Evolutionary conservation across 2,888 invertebrate species (phyloP).

Genomic region (Poecilobothrus nobilitatus): DNA sequence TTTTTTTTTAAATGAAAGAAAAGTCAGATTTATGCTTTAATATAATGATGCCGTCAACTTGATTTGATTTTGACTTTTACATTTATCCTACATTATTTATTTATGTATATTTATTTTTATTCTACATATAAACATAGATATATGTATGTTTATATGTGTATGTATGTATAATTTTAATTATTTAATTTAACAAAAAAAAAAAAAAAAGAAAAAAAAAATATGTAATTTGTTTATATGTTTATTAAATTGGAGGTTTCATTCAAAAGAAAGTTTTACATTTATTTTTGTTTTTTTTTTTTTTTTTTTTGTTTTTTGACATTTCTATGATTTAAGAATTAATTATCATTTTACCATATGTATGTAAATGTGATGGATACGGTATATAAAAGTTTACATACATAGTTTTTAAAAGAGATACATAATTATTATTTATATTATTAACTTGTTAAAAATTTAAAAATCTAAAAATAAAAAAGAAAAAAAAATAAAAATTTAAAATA

Average conservation of each 20-base stretch:
- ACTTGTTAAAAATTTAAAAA: too few species aligned
- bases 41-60: neutral
- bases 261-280: neutral
- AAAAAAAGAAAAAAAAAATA: too few species aligned
- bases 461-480: too few species aligned
- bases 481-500: too few species aligned
- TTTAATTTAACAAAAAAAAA: neutral
- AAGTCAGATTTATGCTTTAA: neutral
- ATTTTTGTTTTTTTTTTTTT: too few species aligned
- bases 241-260: neutral
- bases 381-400: too few species aligned
- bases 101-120: neutral
- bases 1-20: neutral
- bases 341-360: neutral
- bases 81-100: neutral
- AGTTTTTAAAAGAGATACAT: too few species aligned
- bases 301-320: neutral
- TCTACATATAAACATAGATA: neutral
- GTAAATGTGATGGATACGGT: too few species aligned
- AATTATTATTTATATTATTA: too few species aligned
- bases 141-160: neutral
- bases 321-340: constrained; percentile 4
- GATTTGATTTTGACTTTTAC: neutral
- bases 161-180: neutral
- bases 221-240: neutral